Base-by-base conservation (phyloP, 2,888 invertebrate genomes). In the Achlya flavicornis region DNA sequence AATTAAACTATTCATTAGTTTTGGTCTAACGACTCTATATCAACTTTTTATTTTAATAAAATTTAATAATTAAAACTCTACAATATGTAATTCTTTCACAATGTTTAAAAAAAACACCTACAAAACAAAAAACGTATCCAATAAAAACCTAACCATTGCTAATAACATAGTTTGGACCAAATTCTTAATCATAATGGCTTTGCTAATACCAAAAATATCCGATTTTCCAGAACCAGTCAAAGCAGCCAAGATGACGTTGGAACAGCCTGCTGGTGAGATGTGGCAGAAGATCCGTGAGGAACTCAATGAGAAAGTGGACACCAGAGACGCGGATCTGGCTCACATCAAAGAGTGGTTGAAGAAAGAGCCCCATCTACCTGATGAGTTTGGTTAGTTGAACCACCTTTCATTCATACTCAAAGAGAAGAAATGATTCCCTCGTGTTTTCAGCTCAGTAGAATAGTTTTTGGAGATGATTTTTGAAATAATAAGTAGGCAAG, bases 211-310 rank as follows among this genome's bases (percentile, higher is more conserved):
- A 41, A 43, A 14, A 43, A 2, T n/a, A 10, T 3, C 4, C 19
- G 19, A 53, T 19, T 61, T 60, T 26, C 58, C 80, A 91, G 92
- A 76, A 81, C 93, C 93, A 81, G 79, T 79, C 79, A 76, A 79
- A 80, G 73, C 82, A 83, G 73, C 85, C 85, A 91, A 88, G 93
- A 96, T 96, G 96, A 94, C 95, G 86, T 92, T 96, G 71, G 94
- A 96, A 81, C 96, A 96, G 82, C 97, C 97, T 66, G 89, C 95
- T 43, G 95, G 96, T 66, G 96, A 96, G 84, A 96, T 96, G 95
- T 96, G 96, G 84, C 94, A 95, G 87, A 93, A 94, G 89, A 96
- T 97, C 83, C 95, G 96, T 67, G 94, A 95, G 84, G 96, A 96
- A 84, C 85, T 97, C 66, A 96, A 97, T 68, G 97, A 97, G 88